phyloP scores from a whole-genome alignment of 1,140 invertebrate species.

The Melipona quadrifasciata region DNA sequence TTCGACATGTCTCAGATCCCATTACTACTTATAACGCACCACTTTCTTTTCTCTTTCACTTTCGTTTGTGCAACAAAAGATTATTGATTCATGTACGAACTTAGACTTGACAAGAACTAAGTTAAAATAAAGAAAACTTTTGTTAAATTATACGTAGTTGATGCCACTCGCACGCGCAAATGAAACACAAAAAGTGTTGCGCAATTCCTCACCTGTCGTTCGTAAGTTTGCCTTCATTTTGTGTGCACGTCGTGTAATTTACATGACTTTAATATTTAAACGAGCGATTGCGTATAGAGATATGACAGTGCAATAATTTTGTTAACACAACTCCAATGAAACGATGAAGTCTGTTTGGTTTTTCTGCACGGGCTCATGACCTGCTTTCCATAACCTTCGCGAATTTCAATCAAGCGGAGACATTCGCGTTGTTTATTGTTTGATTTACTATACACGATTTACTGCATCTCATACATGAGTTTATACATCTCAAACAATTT shows the following conservation, averaged over 20 bases:
- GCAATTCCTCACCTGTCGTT: conserved; percentile 5
- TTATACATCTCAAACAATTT: no score
- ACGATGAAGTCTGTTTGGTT: neutral
- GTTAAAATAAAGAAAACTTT: neutral
- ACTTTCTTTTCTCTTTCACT: conserved; percentile 52
- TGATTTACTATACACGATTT: no score
- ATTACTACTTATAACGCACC: neutral
- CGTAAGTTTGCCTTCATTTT: neutral
- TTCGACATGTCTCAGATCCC: no score
- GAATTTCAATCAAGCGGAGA: conserved; percentile 35
- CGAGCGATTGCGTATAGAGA: no score
- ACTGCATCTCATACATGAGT: no score
- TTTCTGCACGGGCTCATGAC: conserved; percentile 29
- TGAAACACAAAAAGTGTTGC: conserved; percentile 10
- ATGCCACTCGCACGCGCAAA: neutral
- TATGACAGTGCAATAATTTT: neutral
- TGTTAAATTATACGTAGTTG: neutral
- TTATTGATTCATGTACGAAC: neutral
- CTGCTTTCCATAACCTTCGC: conserved; percentile 40
- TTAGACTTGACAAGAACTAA: neutral
- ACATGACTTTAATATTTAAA: neutral
- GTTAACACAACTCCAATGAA: neutral
- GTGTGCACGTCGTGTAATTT: neutral
- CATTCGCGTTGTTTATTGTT: no score
- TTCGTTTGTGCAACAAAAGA: neutral